Conservation (phyloP, 2,888 invertebrate genomes). For the Yponomeuta plumbellus region DNA sequence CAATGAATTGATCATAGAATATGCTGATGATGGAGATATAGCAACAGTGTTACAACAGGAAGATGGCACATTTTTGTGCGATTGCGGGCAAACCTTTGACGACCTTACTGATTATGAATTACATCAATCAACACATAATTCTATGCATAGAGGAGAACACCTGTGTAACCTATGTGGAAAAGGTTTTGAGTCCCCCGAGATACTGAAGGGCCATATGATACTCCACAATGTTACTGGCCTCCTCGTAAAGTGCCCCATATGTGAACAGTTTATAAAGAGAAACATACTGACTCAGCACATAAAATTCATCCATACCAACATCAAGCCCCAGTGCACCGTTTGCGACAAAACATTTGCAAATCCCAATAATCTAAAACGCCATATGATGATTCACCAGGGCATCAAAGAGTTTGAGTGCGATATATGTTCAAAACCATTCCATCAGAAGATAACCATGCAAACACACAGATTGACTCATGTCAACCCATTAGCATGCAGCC, state of each 20-base stretch:
- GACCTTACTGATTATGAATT: constrained; percentile 59
- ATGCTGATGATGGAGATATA: constrained; percentile 61
- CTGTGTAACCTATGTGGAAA: constrained; percentile 65
- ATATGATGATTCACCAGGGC: constrained; percentile 69
- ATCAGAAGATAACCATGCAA: constrained; percentile 70
- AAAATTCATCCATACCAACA: constrained; percentile 61
- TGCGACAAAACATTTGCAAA: constrained; percentile 69
- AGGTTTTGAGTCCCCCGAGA: constrained; percentile 65
- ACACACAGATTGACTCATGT: constrained; percentile 64
- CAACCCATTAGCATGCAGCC: constrained; percentile 51
- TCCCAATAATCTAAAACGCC: constrained; percentile 66
- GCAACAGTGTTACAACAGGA: constrained; percentile 61
- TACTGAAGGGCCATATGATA: constrained; percentile 64
- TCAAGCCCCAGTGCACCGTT: constrained; percentile 58
- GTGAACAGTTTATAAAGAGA: constrained; percentile 54
- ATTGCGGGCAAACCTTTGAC: constrained; percentile 63
- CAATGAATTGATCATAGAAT: constrained; percentile 64
- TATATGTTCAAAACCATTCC: constrained; percentile 63
- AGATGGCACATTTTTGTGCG: constrained; percentile 62
- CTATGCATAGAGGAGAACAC: constrained; percentile 44
- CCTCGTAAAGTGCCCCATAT: constrained; percentile 60
- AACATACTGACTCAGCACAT: constrained; percentile 66
- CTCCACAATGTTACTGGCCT: constrained; percentile 53
- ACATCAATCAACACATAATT: constrained; percentile 61
- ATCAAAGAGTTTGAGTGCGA: constrained; percentile 67